These are phyloP conservation scores for Puffinus mauretanicus DNA, from an alignment of 2,113 vertebrate genomes.

Conservation along the genomic window DNA sequence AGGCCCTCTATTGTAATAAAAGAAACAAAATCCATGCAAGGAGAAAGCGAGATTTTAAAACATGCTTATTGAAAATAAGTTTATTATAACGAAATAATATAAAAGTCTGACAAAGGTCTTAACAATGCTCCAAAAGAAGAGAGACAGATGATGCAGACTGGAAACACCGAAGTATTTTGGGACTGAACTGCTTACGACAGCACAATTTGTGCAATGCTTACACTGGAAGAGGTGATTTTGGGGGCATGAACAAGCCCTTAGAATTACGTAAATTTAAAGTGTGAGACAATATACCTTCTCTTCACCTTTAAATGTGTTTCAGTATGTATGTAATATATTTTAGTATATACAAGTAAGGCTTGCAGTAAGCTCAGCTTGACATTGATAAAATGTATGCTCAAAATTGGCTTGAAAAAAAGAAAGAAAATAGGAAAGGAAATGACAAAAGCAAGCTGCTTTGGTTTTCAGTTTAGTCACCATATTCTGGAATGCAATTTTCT, in stretches of 20 bases:
- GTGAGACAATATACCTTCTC: slow-evolving; percentile 32
- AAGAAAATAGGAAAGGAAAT: background rate
- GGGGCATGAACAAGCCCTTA: background rate
- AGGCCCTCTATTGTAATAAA: background rate
- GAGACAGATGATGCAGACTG: background rate
- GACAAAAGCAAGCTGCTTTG: background rate
- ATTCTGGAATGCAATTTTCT: background rate
- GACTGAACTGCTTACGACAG: slow-evolving; percentile 1
- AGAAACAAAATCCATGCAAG: slow-evolving; percentile 20
- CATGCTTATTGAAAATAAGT: slow-evolving; percentile 75
- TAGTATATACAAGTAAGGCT: background rate
- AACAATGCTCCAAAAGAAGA: slow-evolving; percentile 54
- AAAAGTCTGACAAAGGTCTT: slow-evolving; percentile 71
- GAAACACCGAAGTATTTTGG: slow-evolving; percentile 6
- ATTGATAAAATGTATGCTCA: slow-evolving; percentile 12
- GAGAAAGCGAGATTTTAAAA: slow-evolving; percentile 20
- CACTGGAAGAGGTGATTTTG: background rate
- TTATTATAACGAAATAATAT: slow-evolving; percentile 76
- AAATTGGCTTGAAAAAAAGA: background rate
- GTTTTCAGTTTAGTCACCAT: background rate
- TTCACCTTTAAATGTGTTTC: background rate
- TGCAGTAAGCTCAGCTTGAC: background rate
- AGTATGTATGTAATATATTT: background rate
- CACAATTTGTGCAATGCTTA: background rate
- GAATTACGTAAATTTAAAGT: slow-evolving; percentile 6